phyloP scores from a whole-genome alignment of 2,113 vertebrate species.

The Chionomys nivalis region DNA sequence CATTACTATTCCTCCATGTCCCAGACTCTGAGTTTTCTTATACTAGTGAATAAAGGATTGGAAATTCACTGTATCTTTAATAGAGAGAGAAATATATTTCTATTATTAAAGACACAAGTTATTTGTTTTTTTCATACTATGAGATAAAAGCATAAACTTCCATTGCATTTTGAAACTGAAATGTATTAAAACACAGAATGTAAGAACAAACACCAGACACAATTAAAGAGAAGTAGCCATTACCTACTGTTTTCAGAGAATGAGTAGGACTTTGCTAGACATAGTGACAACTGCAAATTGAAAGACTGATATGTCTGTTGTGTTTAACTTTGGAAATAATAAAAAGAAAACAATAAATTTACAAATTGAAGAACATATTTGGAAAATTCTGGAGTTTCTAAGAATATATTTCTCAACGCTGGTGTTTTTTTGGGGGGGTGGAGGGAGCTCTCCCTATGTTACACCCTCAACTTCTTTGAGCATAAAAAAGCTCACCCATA shows the following conservation, averaged over 20 bases:
- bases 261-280: neutral
- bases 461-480: neutral
- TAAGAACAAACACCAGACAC: neutral
- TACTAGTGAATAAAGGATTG: neutral
- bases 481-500: neutral
- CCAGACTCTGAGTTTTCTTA: neutral
- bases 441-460: neutral
- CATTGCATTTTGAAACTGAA: neutral
- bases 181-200: neutral
- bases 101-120: neutral
- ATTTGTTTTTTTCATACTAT: neutral
- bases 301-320: neutral
- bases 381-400: neutral
- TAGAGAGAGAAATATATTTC: neutral
- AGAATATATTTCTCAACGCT: neutral
- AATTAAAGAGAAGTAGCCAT: neutral
- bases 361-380: neutral
- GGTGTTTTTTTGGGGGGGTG: rapidly evolving
- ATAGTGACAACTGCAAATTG: constrained; percentile 1
- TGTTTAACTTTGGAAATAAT: neutral
- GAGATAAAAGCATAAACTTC: neutral
- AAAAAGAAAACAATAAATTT: neutral
- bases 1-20: neutral
- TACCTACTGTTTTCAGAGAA: neutral
- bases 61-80: neutral